These are phyloP conservation scores for Haliclona indistincta DNA, from an alignment of 37 sponge, comb jelly and placozoan species.

Conservation along the genomic window DNA sequence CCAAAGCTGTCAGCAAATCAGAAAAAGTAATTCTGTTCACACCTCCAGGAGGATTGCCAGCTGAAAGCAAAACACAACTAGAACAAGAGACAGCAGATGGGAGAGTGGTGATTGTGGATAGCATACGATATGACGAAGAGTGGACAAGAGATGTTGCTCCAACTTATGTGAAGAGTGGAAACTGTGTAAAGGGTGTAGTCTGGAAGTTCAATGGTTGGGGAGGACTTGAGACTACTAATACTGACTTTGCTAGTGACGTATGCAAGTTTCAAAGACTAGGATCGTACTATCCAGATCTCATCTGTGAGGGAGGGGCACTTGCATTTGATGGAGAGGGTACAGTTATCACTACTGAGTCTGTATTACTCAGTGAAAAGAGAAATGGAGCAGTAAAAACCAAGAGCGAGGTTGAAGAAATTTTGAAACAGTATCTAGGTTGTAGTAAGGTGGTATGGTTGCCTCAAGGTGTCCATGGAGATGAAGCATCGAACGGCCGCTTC, in stretches of 20 bases:
- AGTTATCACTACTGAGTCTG: slow-evolving; percentile 17
- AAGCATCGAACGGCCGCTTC: too few species aligned
- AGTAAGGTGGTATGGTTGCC: slow-evolving; percentile 17
- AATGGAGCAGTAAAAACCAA: slow-evolving; percentile 6
- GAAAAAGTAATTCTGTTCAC: slow-evolving; percentile 19
- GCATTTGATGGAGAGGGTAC: slow-evolving; percentile 28
- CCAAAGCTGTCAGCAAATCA: neutral
- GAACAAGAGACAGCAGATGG: neutral
- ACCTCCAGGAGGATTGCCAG: neutral
- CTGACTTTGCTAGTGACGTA: neutral
- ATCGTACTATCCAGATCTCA: neutral
- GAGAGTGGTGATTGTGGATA: neutral
- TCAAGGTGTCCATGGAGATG: slow-evolving; percentile 9
- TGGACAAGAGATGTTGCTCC: slow-evolving; percentile 16
- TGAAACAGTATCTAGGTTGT: neutral
- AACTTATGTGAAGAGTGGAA: slow-evolving; percentile 1
- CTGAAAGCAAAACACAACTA: neutral
- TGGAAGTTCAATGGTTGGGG: slow-evolving; percentile 20
- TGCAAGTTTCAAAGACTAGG: neutral
- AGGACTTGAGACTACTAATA: neutral
- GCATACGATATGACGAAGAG: neutral
- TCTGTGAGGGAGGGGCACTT: slow-evolving; percentile 18
- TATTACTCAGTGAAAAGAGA: slow-evolving; percentile 1
- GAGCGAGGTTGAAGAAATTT: slow-evolving; percentile 2
- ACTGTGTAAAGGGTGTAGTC: neutral